Evolutionary conservation across 2,797 vertebrate genomes (phyloP).

Genomic region (Notamacropus eugenii): DNA sequence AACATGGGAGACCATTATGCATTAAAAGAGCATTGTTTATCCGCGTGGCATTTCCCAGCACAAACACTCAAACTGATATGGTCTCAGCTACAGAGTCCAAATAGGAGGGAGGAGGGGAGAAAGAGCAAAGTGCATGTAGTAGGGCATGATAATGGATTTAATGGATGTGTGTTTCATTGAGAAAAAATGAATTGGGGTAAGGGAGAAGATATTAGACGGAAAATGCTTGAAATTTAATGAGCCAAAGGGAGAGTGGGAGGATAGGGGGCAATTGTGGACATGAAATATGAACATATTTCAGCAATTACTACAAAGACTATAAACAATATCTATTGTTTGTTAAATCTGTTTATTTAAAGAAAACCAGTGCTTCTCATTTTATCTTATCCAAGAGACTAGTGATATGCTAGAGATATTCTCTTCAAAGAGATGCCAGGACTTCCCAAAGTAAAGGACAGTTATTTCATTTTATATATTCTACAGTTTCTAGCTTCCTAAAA

Average conservation of each 20-base stretch:
- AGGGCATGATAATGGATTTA: not conserved
- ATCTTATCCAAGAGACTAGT: constrained; percentile 40
- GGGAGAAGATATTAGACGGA: not conserved
- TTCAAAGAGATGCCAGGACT: constrained; percentile 56
- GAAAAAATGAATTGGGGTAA: not conserved
- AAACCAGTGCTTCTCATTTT: constrained; percentile 42
- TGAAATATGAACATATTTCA: not conserved
- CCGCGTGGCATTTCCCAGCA: not conserved
- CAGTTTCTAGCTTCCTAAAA: constrained; percentile 36
- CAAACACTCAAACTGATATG: not conserved
- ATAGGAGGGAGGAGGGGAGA: not conserved
- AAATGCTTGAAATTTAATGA: not conserved
- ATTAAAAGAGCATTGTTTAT: constrained; percentile 7
- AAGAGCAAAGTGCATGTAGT: not conserved
- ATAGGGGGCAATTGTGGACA: not conserved
- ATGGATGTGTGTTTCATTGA: not conserved
- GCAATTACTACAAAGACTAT: not conserved
- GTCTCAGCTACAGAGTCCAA: not conserved
- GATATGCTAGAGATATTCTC: constrained; percentile 27
- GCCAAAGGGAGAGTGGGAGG: no score
- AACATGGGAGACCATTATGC: not conserved
- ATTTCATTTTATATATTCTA: constrained; percentile 60
- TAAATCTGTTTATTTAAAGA: constrained; percentile 52
- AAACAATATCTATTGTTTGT: not conserved
- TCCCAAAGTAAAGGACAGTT: constrained; percentile 52